Base-by-base conservation (phyloP, 2,888 invertebrate genomes). In the Acrocyrtus sp. region DNA sequence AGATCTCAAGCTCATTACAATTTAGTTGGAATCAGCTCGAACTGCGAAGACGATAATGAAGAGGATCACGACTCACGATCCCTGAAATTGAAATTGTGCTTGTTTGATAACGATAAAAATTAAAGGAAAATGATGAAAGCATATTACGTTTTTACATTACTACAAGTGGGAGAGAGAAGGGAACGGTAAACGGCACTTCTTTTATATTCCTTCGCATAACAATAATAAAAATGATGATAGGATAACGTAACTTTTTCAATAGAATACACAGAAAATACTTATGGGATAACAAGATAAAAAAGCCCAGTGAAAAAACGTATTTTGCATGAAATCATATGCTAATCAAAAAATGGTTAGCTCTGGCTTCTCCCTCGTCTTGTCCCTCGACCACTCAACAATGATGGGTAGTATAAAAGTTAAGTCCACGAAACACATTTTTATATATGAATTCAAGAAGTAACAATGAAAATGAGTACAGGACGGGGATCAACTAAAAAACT, bases 281-380 rank as follows among this genome's bases (percentile, higher is more conserved):
- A 68, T 51, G 47, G 54, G 56, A 61, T 54, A 61, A 61, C 39
- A 54, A 47, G 69, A 61, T 69, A 69, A 60, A 51, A 22, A 34
- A 4, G 19, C 21, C 6, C 27, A 24, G 34, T 29, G 54, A n/a
- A n/a, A 39, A 63, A 19, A 54, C 47, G 22, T 39, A 53, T 17
- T 29, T 41, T 10, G 41, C 56, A 56, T 56, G 47, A 58, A 24
- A 48, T 50, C 26, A 67, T 34, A 34, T 45, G 17, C 5, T 45
- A n/a, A 45, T 6, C n/a, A n/a, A n/a, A n/a, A n/a, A n/a, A 45
- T 17, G 8, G 45, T 5, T 45, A n/a, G 45, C n/a, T 17, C 19
- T 45, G n/a, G n/a, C n/a, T n/a, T n/a, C n/a, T n/a, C n/a, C n/a
- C n/a, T n/a, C n/a, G n/a, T n/a, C n/a, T n/a, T n/a, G n/a, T n/a